Percentiles rank a stretch among this genome's conserved stretches.
phyloP scores from a whole-genome alignment of 2,888 invertebrate species.

The Pinctada fucata region DNA sequence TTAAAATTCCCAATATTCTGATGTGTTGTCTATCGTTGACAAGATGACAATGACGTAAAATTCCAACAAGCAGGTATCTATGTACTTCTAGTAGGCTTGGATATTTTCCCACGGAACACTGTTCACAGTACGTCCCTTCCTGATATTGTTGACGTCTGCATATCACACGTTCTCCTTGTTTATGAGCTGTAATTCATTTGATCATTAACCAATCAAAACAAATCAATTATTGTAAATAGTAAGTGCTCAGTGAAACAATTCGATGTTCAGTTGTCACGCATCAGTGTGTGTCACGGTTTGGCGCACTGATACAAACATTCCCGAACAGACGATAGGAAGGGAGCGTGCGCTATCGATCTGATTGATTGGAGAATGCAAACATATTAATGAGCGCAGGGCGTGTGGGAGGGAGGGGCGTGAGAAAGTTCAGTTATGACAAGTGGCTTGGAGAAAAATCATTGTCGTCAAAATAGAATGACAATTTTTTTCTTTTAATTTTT shows the following conservation, averaged over 20 bases:
- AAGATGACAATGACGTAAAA: too few relatives aligned
- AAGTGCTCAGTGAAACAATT: neutral
- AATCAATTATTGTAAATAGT: neutral
- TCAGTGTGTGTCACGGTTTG: neutral
- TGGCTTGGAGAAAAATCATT: too few relatives aligned
- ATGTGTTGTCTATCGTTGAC: neutral
- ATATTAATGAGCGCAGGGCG: too few relatives aligned
- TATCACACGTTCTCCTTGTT: conserved; percentile 16
- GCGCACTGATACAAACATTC: neutral
- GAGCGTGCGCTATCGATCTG: too few relatives aligned
- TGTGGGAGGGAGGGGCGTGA: too few relatives aligned
- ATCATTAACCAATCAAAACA: neutral
- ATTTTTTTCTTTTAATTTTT: too few relatives aligned
- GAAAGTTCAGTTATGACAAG: too few relatives aligned
- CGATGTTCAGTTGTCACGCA: neutral
- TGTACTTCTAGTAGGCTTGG: neutral
- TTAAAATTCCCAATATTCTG: neutral
- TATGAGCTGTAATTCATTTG: neutral
- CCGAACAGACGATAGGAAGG: too few relatives aligned
- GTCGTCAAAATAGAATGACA: too few relatives aligned
- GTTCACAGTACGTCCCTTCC: neutral
- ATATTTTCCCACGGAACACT: conserved; percentile 16
- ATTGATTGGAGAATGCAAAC: too few relatives aligned
- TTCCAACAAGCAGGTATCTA: too few relatives aligned
- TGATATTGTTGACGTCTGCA: conserved; percentile 12